Conservation (phyloP, 2,888 invertebrate species). For the Sepioteuthis lessoniana region DNA sequence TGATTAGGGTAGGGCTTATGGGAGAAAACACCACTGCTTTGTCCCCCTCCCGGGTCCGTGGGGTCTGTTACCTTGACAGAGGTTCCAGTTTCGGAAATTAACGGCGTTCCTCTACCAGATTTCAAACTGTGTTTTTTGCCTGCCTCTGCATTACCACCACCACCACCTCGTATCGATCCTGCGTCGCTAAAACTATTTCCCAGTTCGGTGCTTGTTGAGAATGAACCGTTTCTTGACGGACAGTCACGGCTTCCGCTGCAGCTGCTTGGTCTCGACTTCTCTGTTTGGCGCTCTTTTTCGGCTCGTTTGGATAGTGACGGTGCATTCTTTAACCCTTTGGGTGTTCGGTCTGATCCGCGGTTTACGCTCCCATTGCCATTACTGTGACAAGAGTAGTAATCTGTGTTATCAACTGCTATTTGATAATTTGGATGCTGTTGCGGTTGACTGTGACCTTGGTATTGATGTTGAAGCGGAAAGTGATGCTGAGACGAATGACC, state of each 20-base stretch:
- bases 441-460: background rate
- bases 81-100: background rate
- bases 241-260: background rate
- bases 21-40: background rate
- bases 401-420: background rate
- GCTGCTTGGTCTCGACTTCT: background rate
- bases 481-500: background rate
- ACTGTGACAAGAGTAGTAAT: background rate
- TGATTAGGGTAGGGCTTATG: background rate
- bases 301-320: background rate
- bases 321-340: background rate
- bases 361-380: background rate
- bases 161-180: background rate
- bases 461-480: background rate
- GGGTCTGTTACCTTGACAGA: background rate
- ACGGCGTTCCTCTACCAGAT: background rate
- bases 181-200: background rate
- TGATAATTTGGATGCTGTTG: background rate
- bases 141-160: background rate
- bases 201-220: background rate
- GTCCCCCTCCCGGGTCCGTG: conserved; percentile 18
- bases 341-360: background rate
- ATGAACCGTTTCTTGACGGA: background rate
- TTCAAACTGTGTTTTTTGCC: background rate
- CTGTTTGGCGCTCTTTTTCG: background rate